phyloP scores from a whole-genome alignment of 2,888 invertebrate species.

The Cerastoderma edule region DNA sequence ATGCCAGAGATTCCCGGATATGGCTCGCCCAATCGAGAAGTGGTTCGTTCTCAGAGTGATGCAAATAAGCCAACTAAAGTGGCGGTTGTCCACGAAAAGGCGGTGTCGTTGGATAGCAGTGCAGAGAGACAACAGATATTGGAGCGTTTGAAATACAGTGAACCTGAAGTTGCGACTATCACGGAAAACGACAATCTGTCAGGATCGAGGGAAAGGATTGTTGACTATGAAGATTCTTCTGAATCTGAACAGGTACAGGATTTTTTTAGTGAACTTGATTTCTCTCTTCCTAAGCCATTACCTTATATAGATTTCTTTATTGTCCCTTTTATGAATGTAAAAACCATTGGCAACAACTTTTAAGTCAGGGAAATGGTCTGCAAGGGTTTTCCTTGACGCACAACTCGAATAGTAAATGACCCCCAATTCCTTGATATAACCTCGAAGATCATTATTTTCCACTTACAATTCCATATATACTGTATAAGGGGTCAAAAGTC shows the following conservation, averaged over 20 bases:
- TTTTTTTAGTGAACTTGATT: background rate
- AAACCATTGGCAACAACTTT: no score
- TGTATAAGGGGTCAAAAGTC: no score
- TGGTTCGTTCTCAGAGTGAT: constrained; percentile 54
- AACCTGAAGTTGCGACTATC: constrained; percentile 53
- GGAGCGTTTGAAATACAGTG: constrained; percentile 51
- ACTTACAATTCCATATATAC: no score
- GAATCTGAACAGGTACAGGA: constrained; percentile 67
- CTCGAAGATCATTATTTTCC: no score
- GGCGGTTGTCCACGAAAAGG: constrained; percentile 53
- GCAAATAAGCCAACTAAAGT: constrained; percentile 55
- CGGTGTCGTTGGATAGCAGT: constrained; percentile 60
- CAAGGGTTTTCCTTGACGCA: no score
- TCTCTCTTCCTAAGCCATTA: background rate
- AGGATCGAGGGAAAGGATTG: constrained; percentile 50
- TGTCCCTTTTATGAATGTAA: no score
- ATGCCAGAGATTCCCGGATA: constrained; percentile 24
- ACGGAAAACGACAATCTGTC: constrained; percentile 40
- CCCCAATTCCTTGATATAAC: no score
- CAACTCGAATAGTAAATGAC: no score
- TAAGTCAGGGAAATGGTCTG: no score
- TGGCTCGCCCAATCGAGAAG: constrained; percentile 36
- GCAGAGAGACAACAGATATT: constrained; percentile 54
- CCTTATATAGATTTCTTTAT: no score
- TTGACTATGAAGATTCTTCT: constrained; percentile 59